Evolutionary conservation across 2,797 vertebrate genomes (phyloP).

Genomic region (Carapus acus): DNA sequence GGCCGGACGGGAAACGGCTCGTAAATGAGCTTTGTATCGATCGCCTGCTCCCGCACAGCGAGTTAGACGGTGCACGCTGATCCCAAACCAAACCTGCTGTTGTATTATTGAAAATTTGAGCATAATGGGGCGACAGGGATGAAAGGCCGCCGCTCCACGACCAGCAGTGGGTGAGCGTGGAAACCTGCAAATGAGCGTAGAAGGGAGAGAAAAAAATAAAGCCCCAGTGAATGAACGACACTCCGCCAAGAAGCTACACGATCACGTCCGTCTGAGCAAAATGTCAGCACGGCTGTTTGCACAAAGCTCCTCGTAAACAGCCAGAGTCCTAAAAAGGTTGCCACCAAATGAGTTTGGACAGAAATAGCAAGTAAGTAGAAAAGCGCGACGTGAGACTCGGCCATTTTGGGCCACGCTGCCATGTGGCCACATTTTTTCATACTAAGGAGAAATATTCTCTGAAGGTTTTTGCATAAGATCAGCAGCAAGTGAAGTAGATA

Average conservation of each 20-base stretch:
- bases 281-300: not conserved
- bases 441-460: no score
- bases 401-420: no score
- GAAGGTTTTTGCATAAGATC: no score
- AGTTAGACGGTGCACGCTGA: not conserved
- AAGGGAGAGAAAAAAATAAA: conserved; percentile 7
- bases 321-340: not conserved
- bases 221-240: no score
- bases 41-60: not conserved
- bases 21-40: conserved; percentile 15
- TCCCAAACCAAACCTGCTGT: not conserved
- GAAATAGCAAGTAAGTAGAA: no score
- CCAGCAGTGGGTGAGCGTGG: not conserved
- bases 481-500: no score
- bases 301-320: conserved; percentile 3
- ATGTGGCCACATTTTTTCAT: no score
- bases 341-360: conserved; percentile 23
- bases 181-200: not conserved
- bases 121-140: not conserved
- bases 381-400: no score
- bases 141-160: no score
- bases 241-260: no score
- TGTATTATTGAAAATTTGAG: no score
- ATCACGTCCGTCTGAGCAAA: conserved; percentile 11
- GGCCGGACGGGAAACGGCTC: conserved; percentile 9